Base-by-base conservation (phyloP, 2,888 invertebrate species). In the Gonocerus acuteangulatus region DNA sequence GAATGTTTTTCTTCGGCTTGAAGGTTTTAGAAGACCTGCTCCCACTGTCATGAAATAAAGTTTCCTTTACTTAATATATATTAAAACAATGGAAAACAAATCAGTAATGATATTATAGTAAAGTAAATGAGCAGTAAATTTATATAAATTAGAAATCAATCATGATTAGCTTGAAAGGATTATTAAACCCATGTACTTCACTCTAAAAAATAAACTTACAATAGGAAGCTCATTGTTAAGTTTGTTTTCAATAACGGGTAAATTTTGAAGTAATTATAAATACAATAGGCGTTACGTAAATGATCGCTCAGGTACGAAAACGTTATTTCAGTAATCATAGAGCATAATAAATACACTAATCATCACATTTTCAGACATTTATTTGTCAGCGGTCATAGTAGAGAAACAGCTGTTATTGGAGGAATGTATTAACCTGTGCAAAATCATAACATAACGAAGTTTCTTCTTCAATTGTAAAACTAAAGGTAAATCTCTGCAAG, bases 1-100 rank as follows among this genome's bases (percentile, higher is more conserved):
- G 95, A 72, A 96, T 96, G 77, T 96, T 95, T 77, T 96, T 96
- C 79, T 96, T 96, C 67, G 96, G 96, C 76, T 96, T 96, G 75
- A 97, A 97, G 59, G 96, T 97, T 79, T 95, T 95, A 70, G 92
- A 93, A 66, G 92, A 92, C 73, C 93, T 85, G 76, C 88, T 86
- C 73, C 90, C 89, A 76, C 87, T 87, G 72, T n/a, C 74, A 32
- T 39, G 39, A 36, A 36, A 52, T 21, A n/a, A 22, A 52, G 18
- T 52, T 21, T 27, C 15, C 7, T 19, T 39, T 36, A 48, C n/a
- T n/a, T n/a, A n/a, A 16, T 11, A 44, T 7, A 11, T 44, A 6
- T 7, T 15, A 44, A 15, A 6, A 44, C 7, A 15, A 11, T 7
- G 15, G 45, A 44, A 44, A 15, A 11, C 15, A 11, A 15, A 11